These are phyloP conservation scores for Coreoperca whiteheadi DNA, from an alignment of 2,113 vertebrate genomes.

Conservation along the genomic window DNA sequence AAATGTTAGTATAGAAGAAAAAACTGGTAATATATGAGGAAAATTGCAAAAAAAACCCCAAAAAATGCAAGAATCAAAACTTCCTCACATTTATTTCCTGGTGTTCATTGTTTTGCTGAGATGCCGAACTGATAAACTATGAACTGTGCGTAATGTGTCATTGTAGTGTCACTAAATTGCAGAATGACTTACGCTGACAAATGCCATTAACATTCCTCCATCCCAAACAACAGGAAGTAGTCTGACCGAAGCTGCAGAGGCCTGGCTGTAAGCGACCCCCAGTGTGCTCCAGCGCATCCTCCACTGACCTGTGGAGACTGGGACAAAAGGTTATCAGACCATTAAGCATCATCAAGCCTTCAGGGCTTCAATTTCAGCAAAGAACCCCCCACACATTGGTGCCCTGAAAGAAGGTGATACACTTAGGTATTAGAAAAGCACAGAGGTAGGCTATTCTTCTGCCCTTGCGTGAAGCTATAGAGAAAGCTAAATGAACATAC, in stretches of 20 bases:
- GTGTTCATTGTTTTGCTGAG: conserved; percentile 8
- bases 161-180: conserved; percentile 14
- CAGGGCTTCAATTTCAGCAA: conserved; percentile 15
- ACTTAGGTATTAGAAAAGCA: background rate
- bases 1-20: background rate
- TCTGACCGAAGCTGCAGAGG: conserved; percentile 63
- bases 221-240: conserved; percentile 76
- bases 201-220: conserved; percentile 77
- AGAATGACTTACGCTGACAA: conserved; percentile 77
- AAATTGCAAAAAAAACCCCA: background rate
- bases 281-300: conserved; percentile 18
- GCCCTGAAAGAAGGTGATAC: background rate
- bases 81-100: background rate
- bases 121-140: conserved; percentile 39
- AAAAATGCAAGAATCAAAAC: background rate
- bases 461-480: background rate
- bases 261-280: conserved; percentile 38
- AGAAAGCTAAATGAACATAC: background rate
- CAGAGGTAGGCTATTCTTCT: background rate
- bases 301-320: conserved; percentile 54
- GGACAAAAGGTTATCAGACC: conserved; percentile 54
- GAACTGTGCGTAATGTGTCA: conserved; percentile 35
- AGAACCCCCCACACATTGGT: background rate
- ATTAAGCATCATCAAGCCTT: conserved; percentile 21
- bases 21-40: background rate